Evolutionary conservation across 1,140 invertebrate genomes (phyloP).

Genomic region (Contarinia nasturtii): DNA sequence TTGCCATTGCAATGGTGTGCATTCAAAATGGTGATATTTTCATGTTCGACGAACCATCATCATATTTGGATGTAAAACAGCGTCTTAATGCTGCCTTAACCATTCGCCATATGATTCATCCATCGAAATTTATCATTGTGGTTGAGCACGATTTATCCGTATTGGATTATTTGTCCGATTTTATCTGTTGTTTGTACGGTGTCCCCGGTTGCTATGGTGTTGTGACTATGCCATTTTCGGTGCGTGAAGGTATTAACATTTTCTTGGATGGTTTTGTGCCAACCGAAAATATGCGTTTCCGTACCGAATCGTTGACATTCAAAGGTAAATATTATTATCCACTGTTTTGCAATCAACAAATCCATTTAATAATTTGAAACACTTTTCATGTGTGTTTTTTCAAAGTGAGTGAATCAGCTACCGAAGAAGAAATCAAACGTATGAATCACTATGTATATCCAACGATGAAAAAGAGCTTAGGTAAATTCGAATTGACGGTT

Average conservation of each 20-base stretch:
- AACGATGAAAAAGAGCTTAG: constrained; percentile 65
- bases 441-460: constrained; percentile 96
- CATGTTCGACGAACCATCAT: constrained; percentile 99
- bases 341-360: no score
- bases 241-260: constrained; percentile 98
- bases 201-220: constrained; percentile 97
- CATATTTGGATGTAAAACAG: constrained; percentile 98
- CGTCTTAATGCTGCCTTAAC: constrained; percentile 90
- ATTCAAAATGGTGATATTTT: constrained; percentile 98
- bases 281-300: constrained; percentile 96
- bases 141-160: constrained; percentile 99
- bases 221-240: constrained; percentile 98
- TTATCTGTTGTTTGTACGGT: constrained; percentile 97
- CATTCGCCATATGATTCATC: constrained; percentile 75
- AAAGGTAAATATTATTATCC: no score
- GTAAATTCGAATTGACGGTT: constrained; percentile 65
- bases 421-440: constrained; percentile 87
- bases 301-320: constrained; percentile 90
- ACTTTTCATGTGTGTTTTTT: no score
- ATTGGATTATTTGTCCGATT: constrained; percentile 96
- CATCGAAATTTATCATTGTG: constrained; percentile 96
- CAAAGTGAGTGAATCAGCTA: constrained; percentile 96
- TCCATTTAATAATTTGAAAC: no score
- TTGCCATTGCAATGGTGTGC: constrained; percentile 96
- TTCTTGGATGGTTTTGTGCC: constrained; percentile 99